Percentiles rank a stretch among this genome's conserved stretches.
Conservation (phyloP, 2,113 vertebrate species). For the Hystrix brachyura region DNA sequence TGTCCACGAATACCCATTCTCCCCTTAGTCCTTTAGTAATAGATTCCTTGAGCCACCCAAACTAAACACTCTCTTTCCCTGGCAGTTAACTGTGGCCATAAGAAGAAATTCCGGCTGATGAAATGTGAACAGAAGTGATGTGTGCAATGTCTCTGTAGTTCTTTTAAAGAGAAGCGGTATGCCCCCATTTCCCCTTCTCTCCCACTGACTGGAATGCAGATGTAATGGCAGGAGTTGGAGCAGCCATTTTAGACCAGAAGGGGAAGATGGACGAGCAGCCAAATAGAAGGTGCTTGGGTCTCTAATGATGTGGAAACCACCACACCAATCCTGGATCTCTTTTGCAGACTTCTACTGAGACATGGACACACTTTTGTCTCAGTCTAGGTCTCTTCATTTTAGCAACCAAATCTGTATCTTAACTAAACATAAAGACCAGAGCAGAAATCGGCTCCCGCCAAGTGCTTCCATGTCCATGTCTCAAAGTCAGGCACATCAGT, state of each 20-base stretch:
- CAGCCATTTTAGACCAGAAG: background rate
- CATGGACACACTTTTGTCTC: background rate
- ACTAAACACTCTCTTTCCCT: background rate
- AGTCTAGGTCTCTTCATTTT: background rate
- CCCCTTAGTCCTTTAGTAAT: background rate
- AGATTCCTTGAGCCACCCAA: background rate
- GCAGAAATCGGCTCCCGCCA: background rate
- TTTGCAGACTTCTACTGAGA: background rate
- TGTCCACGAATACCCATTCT: background rate
- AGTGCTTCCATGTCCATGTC: background rate
- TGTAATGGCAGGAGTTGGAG: background rate
- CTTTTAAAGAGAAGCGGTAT: background rate
- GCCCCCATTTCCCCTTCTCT: background rate
- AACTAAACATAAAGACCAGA: background rate
- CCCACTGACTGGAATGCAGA: background rate
- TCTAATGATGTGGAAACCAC: background rate
- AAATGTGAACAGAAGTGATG: background rate
- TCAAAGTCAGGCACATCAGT: slow-evolving; percentile 26
- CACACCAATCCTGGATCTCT: background rate
- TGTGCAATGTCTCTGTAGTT: background rate
- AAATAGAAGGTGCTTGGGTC: background rate
- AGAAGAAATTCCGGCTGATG: background rate
- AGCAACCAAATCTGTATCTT: background rate
- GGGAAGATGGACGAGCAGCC: background rate
- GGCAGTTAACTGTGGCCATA: background rate